Evolutionary conservation across 2,888 invertebrate species (phyloP), one percentile per base, ranked within the genome.

Genomic region (Apantesis nais): DNA sequence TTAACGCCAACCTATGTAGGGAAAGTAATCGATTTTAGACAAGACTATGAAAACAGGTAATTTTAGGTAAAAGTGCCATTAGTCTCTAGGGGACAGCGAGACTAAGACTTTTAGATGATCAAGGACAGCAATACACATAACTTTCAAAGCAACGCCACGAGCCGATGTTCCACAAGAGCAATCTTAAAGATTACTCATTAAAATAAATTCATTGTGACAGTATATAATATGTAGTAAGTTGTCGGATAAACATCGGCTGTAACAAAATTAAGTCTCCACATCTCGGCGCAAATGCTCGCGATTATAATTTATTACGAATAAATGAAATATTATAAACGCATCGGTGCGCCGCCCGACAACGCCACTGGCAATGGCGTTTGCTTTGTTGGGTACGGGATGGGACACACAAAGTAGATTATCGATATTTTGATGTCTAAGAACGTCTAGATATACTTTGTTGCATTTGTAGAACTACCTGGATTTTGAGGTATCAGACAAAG

Each of bases 221-320:
- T 58, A 62, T 14, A 39, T 68, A 64, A 34, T 67, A 61, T 62
- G 37, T 34, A 66, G 58, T 63, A 70, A 76, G 71, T 67, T 74
- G 75, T 76, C 66, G 81, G 80, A 80, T 79, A 80, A 84, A 79
- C 76, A 68, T 75, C 76, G 75, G 68, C 72, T 63, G 81, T 87
- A 90, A 91, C 85, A 79, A 87, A 88, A 89, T 92, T 89, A 89
- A 89, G 83, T 77, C 83, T 83, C 81, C 85, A 83, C 84, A 84
- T 89, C 88, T 86, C 84, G 78, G 82, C 78, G 80, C 87, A 87
- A 72, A 74, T 74, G 74, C 61, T 78, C 67, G 72, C 90, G 93
- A 95, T 95, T 94, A 95, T 94, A 94, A 94, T 94, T 94, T 94
- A 95, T 95, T 93, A 94, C 93, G 95, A 95, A 95, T 94, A 94